Evolutionary conservation across 2,888 invertebrate species (phyloP).

Genomic region (Cephalotes varians): DNA sequence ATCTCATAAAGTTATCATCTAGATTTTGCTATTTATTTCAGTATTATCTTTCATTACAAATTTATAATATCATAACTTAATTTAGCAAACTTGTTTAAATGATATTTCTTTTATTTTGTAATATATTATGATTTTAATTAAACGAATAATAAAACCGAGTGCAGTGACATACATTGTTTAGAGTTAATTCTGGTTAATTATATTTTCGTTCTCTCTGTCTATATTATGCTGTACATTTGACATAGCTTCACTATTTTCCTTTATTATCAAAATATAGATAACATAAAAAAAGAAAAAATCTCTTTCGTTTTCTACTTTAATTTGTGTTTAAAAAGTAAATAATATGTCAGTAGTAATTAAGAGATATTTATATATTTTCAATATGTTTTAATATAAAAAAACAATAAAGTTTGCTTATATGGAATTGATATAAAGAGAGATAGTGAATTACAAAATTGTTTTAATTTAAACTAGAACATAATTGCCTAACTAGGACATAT

Average conservation of each 20-base stretch:
- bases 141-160: background rate
- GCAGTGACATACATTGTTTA: background rate
- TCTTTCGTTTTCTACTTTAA: background rate
- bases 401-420: background rate
- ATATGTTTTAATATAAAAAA: background rate
- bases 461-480: constrained; percentile 28
- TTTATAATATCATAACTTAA: background rate
- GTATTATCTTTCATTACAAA: background rate
- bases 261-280: constrained; percentile 18
- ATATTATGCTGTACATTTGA: background rate
- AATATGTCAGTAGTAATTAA: background rate
- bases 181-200: background rate
- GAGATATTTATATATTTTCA: background rate
- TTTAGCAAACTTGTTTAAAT: background rate
- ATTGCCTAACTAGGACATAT: constrained; percentile 15
- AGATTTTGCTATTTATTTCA: constrained; percentile 6
- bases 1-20: background rate
- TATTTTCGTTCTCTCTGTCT: background rate
- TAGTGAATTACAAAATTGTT: background rate
- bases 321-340: background rate
- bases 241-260: background rate
- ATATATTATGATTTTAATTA: background rate
- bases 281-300: background rate
- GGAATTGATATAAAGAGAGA: background rate
- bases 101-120: background rate